Base-by-base conservation (phyloP, 2,888 invertebrate species). In the Apamea sordens region DNA sequence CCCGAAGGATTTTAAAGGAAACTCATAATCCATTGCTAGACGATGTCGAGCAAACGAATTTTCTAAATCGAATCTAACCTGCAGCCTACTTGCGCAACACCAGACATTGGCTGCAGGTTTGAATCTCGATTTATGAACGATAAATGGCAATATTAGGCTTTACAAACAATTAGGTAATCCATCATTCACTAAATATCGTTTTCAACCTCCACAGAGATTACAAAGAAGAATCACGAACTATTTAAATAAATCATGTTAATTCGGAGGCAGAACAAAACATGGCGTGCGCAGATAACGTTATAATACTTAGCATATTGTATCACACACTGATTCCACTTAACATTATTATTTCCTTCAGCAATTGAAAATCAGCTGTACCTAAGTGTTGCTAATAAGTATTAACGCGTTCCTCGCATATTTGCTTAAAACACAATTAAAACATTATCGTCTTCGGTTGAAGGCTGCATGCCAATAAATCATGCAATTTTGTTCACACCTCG, bases 261-360 rank as follows among this genome's bases (percentile, higher is more conserved):
- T 56, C 28, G 8, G 44, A 47, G 8, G 21, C 24, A 41, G 32
- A 61, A 61, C 50, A 76, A 56, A 78, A 61, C 61, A 68, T 84
- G 28, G 80, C 80, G 68, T 80, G 80, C n/a, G 36, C 21, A 41
- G 36, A 47, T 79, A 56, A 28, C 0, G 50, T 36, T 61, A 63
- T 32, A 80, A 56, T 56, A 68, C 24, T 67, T 71, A 47, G 28
- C 53, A 82, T 75, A 82, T 68, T 32, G 56, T 74, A 82, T 64
- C 61, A 56, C n/a, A 79, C 24, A 73, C n/a, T 53, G 56, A 83
- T 63, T 71, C 18, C 44, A 72, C 10, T 56, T 56, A 61, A 32
- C 21, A 64, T 85, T 67, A 73, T 73, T 87, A 36, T 85, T 84
- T 85, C 86, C 85, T 76, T 10, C 18, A 18, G 32, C 50, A 32